phyloP scores from a whole-genome alignment of 1,140 invertebrate species.

The Brachionus asplanchnoidis region DNA sequence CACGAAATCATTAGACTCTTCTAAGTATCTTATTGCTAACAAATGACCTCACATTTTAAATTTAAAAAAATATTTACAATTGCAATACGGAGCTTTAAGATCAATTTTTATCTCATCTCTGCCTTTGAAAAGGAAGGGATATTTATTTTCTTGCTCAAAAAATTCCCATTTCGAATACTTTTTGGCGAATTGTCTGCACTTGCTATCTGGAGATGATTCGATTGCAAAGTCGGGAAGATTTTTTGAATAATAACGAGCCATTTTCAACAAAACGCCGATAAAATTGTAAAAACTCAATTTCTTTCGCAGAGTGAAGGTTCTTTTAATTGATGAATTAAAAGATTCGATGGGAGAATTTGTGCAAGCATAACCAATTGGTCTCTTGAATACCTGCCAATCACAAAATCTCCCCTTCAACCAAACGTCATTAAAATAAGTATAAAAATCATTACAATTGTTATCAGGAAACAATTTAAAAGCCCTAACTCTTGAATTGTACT shows the following conservation, averaged over 20 bases:
- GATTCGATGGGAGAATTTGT: not conserved
- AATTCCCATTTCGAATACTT: not conserved
- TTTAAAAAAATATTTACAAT: conserved; percentile 10
- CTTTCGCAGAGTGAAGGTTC: not conserved
- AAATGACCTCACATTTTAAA: not conserved
- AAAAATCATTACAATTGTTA: not conserved
- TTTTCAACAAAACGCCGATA: not conserved
- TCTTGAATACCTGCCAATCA: conserved; percentile 4
- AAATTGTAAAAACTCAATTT: not conserved
- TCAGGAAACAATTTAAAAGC: not conserved
- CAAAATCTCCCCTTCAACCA: not conserved
- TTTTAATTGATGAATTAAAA: not conserved
- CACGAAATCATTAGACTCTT: not conserved
- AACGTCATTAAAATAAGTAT: not conserved
- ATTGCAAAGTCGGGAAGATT: not conserved
- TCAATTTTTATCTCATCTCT: not conserved
- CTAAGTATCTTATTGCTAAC: not conserved
- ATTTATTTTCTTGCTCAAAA: not conserved
- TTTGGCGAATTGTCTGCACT: not conserved
- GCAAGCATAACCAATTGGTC: not conserved
- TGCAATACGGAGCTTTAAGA: not conserved
- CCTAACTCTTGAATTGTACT: not conserved
- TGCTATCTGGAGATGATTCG: not conserved
- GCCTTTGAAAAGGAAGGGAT: not conserved
- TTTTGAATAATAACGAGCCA: not conserved